These are phyloP conservation scores for Resseliella maxima DNA, from an alignment of 2,888 invertebrate species.

Conservation along the genomic window DNA sequence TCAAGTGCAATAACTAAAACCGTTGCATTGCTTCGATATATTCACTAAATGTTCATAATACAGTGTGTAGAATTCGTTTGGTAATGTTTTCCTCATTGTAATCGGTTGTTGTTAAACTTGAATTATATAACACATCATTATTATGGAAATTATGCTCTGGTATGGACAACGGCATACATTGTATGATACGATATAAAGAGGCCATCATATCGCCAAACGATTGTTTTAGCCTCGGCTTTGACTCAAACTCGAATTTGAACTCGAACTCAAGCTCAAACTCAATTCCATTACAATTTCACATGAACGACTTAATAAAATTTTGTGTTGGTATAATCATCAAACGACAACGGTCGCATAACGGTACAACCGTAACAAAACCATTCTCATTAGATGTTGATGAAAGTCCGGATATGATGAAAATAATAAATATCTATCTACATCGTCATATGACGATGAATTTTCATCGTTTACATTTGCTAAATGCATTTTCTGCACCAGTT, in stretches of 20 bases:
- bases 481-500: background rate
- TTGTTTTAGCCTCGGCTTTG: too few relatives aligned
- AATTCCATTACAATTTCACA: constrained; percentile 14
- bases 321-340: background rate
- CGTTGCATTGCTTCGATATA: background rate
- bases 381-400: constrained; percentile 47
- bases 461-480: background rate
- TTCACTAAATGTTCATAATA: background rate
- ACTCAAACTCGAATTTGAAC: background rate
- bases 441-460: too few relatives aligned
- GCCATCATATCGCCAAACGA: background rate
- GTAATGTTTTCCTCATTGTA: constrained; percentile 29
- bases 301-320: constrained; percentile 46
- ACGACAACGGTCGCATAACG: background rate
- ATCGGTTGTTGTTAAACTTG: constrained; percentile 54
- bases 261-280: background rate
- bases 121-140: constrained; percentile 55
- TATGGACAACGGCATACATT: constrained; percentile 17
- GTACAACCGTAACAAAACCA: background rate
- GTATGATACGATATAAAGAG: background rate
- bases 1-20: too few relatives aligned
- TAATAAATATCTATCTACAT: constrained; percentile 13
- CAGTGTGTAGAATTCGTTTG: background rate
- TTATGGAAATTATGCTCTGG: constrained; percentile 53
- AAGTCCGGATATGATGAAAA: constrained; percentile 46